Evolutionary conservation across 2,113 vertebrate species (phyloP).

Genomic region (Anser brachyrhynchus): DNA sequence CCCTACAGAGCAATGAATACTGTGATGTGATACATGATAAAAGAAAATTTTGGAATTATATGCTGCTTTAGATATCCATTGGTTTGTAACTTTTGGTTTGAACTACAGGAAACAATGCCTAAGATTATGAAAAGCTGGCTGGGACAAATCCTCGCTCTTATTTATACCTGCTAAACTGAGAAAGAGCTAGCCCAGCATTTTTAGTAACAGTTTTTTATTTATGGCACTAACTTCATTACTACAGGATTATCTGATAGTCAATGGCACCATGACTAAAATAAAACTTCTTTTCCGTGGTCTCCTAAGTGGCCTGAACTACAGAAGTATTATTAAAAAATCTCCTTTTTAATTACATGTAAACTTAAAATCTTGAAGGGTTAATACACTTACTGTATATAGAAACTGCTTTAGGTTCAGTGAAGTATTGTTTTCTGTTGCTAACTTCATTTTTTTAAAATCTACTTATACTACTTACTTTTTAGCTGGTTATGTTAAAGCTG

Average conservation of each 20-base stretch:
- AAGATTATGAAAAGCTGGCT: not conserved
- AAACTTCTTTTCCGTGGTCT: not conserved
- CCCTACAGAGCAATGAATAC: not conserved
- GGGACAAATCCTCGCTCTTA: not conserved
- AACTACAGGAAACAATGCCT: not conserved
- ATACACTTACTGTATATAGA: accelerated
- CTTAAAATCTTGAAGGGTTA: not conserved
- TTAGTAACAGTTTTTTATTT: not conserved
- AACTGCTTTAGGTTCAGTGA: not conserved
- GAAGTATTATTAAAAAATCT: not conserved
- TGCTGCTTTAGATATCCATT: accelerated
- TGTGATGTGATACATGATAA: not conserved
- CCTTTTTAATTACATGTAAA: accelerated
- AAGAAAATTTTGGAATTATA: not conserved
- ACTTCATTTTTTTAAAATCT: not conserved
- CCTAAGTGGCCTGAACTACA: not conserved
- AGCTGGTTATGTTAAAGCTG: not conserved
- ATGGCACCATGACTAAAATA: not conserved
- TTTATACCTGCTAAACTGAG: not conserved
- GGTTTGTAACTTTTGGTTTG: not conserved
- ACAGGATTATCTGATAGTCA: not conserved
- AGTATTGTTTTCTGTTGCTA: not conserved
- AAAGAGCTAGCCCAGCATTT: not conserved
- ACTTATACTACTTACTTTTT: not conserved
- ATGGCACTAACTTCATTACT: not conserved